Conservation (phyloP, 2,888 invertebrate genomes). For the Bhutanitis thaidina region DNA sequence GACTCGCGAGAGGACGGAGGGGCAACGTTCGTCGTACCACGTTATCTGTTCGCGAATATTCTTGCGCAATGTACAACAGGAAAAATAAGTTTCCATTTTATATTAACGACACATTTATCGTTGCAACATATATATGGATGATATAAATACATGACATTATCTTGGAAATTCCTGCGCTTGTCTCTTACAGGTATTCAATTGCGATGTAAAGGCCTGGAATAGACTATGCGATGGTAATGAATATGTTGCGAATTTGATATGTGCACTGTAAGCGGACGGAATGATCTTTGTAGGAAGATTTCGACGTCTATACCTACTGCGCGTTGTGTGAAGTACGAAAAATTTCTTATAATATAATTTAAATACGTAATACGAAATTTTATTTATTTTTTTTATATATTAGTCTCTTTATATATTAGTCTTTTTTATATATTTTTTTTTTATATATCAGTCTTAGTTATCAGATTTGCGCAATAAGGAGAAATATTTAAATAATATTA, state of each 20-base stretch:
- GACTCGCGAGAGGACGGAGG: conserved; percentile 73
- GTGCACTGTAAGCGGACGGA: conserved; percentile 54
- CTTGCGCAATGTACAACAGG: conserved; percentile 70
- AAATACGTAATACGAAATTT: conserved; percentile 12
- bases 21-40: conserved; percentile 58
- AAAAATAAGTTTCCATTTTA: conserved; percentile 60
- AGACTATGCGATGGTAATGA: conserved; percentile 5
- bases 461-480: too few species aligned
- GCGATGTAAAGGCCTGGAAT: conserved; percentile 17
- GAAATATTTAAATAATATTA: too few species aligned
- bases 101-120: conserved; percentile 34
- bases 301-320: conserved; percentile 20
- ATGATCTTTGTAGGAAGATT: conserved; percentile 38
- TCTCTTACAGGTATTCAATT: conserved; percentile 47
- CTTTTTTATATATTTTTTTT: not conserved
- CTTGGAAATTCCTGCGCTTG: conserved; percentile 26
- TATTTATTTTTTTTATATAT: too few species aligned
- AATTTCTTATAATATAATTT: conserved; percentile 29
- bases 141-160: conserved; percentile 25
- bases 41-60: conserved; percentile 77
- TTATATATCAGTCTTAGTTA: too few species aligned
- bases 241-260: conserved; percentile 34
- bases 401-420: too few species aligned
- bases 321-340: conserved; percentile 19
- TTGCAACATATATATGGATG: conserved; percentile 25